Conservation (phyloP, 2,113 vertebrate genomes). For the Hepsetus odoe region DNA sequence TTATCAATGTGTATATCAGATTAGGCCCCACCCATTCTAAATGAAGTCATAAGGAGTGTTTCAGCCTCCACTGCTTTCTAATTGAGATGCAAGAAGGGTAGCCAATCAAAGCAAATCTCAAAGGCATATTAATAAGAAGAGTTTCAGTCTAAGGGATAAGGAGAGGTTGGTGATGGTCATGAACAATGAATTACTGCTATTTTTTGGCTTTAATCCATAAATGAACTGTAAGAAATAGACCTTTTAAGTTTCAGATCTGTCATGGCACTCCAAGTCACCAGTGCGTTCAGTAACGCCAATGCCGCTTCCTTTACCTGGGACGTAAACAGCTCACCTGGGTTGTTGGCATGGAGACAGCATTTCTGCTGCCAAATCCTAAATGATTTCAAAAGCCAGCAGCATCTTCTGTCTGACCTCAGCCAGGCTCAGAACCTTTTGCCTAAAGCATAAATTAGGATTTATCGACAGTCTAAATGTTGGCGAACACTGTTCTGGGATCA, state of each 20-base stretch:
- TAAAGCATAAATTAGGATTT: neutral
- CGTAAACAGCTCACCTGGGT: neutral
- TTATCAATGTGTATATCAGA: too few relatives aligned
- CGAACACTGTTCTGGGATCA: neutral
- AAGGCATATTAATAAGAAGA: too few relatives aligned
- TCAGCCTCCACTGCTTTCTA: too few relatives aligned
- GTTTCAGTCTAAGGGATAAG: too few relatives aligned
- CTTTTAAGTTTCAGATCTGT: neutral
- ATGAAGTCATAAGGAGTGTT: too few relatives aligned
- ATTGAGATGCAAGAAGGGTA: too few relatives aligned
- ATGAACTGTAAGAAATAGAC: too few relatives aligned
- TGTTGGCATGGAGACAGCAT: neutral
- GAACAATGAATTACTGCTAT: too few relatives aligned
- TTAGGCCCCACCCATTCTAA: too few relatives aligned
- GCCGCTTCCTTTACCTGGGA: neutral
- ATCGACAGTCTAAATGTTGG: neutral
- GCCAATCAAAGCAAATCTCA: too few relatives aligned
- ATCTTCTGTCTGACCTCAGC: neutral
- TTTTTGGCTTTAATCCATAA: too few relatives aligned
- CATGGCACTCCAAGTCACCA: neutral
- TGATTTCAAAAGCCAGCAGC: neutral
- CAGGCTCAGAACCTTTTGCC: neutral
- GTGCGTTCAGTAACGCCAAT: neutral
- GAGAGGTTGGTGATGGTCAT: too few relatives aligned
- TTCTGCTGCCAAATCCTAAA: neutral